Evolutionary conservation across 1,140 invertebrate species (phyloP).

Genomic region (Zaprionus inermis): DNA sequence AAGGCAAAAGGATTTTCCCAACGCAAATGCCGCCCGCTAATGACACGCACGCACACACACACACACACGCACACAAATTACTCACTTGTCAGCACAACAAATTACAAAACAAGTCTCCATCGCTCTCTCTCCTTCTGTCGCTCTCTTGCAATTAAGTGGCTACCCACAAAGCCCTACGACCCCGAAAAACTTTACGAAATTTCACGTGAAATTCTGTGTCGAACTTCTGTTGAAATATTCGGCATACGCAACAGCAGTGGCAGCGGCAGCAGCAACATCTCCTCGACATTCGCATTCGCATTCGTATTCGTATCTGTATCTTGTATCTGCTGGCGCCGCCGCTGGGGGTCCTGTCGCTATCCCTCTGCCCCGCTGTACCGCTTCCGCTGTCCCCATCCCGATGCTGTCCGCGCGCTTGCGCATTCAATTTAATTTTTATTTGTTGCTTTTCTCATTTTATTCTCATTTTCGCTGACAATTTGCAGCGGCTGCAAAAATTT

Average conservation of each 20-base stretch:
- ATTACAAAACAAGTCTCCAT: slow-evolving; percentile 48
- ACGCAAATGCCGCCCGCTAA: slow-evolving; percentile 50
- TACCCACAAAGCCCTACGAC: slow-evolving; percentile 30
- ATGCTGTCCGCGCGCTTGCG: slow-evolving; percentile 61
- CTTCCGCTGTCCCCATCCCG: not conserved
- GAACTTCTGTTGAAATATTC: slow-evolving; percentile 79
- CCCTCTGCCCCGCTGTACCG: slow-evolving; percentile 1
- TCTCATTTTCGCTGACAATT: slow-evolving; percentile 54
- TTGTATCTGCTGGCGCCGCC: slow-evolving; percentile 79
- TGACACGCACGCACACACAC: slow-evolving; percentile 34
- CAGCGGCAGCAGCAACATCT: slow-evolving; percentile 40
- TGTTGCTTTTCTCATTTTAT: slow-evolving; percentile 40
- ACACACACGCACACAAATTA: slow-evolving; percentile 31
- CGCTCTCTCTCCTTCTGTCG: not conserved
- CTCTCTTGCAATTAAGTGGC: slow-evolving; percentile 51
- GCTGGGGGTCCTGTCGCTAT: slow-evolving; percentile 73
- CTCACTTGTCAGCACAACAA: slow-evolving; percentile 52
- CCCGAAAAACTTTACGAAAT: slow-evolving; percentile 34
- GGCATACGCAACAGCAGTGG: slow-evolving; percentile 66
- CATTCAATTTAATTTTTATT: slow-evolving; percentile 82
- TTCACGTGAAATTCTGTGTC: slow-evolving; percentile 68
- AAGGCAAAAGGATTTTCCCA: slow-evolving; percentile 51
- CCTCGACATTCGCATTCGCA: slow-evolving; percentile 28
- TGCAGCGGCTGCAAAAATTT: slow-evolving; percentile 67
- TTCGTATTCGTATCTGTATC: slow-evolving; percentile 68